Evolutionary conservation across 2,888 invertebrate species (phyloP), one percentile per base, ranked within the genome.

Genomic region (Ditylenchus weischeri): DNA sequence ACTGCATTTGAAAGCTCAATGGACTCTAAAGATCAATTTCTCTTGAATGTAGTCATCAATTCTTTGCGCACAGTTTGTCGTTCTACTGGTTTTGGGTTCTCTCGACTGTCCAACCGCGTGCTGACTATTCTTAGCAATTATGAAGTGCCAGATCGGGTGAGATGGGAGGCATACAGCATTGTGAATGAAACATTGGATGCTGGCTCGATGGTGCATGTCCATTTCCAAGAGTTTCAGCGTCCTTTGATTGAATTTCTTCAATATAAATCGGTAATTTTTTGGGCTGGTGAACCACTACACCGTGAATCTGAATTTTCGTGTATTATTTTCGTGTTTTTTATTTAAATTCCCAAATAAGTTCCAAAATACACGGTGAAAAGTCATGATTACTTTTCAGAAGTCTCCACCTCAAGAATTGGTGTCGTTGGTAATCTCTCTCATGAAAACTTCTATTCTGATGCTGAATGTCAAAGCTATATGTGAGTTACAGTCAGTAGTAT

Each of bases 401-500:
- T 35, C 38, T 57, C 38, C 49, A 47, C 65, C 64, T 21, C 47
- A 38, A 13, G 60, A 67, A 66, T 43, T 68, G 51, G 68, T 61
- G 13, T 58, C 57, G 36, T 58, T 68, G 29, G 60, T 66, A 0
- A 11, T 51, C 18, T 68, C 68, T 10, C 38, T 68, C 19, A 57
- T 68, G 47, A 38, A 48, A 15, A 61, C 59, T 51, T 68, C 65
- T 21, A 21, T 61, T 36, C 29, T 65, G 10, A 43, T 68, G 60
- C 49, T 68, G 23, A 50, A 59, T 36, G 47, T 57, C 1, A 29
- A 47, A 1, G 18, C 29, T 29, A 35, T 68, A 10, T 2, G 29
- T 38, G 51, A 43, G 11, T 23, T 68, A 1, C 68, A 68, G 23
- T 6, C 57, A 57, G n/a, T 54, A 21, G 62, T 70, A 47, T 70